Conservation (phyloP, 2,888 invertebrate genomes). For the Anthrax anthrax region DNA sequence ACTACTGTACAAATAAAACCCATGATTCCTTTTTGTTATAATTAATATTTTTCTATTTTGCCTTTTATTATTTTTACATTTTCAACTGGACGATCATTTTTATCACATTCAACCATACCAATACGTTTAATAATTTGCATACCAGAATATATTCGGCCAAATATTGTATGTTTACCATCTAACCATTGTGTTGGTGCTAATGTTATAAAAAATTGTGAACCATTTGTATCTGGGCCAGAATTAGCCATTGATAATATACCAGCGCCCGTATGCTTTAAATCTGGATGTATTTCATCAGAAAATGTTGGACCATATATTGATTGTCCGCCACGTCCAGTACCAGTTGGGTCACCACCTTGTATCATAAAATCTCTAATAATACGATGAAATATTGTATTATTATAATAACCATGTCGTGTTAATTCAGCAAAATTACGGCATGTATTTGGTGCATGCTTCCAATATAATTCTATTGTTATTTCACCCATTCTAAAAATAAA, state of each 20-base stretch:
- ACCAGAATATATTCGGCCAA: slow-evolving; percentile 76
- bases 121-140: slow-evolving; percentile 87
- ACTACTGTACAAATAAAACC: too few species aligned
- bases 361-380: slow-evolving; percentile 90
- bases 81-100: slow-evolving; percentile 80
- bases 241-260: slow-evolving; percentile 97
- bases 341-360: slow-evolving; percentile 95
- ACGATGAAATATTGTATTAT: slow-evolving; percentile 90
- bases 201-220: slow-evolving; percentile 97
- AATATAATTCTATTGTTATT: slow-evolving; percentile 84
- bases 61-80: slow-evolving; percentile 63
- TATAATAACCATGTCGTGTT: slow-evolving; percentile 84
- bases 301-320: slow-evolving; percentile 94
- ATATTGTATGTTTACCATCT: slow-evolving; percentile 94
- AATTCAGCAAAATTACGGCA: slow-evolving; percentile 96
- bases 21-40: neutral
- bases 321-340: slow-evolving; percentile 88
- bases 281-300: slow-evolving; percentile 87
- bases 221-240: slow-evolving; percentile 91
- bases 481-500: slow-evolving; percentile 67
- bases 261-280: slow-evolving; percentile 87
- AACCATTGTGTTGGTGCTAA: slow-evolving; percentile 95
- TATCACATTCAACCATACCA: slow-evolving; percentile 87
- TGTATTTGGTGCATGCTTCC: slow-evolving; percentile 96
- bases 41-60: slow-evolving; percentile 27